Evolutionary conservation across 2,888 invertebrate species (phyloP), one percentile per base, ranked within the genome.

Genomic region (Cosmorhoe ocellata): DNA sequence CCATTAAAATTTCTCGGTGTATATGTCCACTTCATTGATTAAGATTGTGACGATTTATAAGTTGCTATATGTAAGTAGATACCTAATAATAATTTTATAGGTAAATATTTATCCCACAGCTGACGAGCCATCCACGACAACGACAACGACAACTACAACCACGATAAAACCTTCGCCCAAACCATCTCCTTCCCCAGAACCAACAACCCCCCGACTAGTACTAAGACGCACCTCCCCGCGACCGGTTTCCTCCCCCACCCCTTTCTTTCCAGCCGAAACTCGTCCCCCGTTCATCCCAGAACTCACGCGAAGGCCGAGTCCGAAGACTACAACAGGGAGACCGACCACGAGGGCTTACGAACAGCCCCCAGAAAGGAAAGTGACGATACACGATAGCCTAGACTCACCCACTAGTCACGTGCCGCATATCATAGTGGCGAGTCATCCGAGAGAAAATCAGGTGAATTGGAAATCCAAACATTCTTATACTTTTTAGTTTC

Each of bases 371-470:
- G 74, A 77, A 28, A 74, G 81, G 45, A 87, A 84, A 55, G 69
- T 71, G 5, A 85, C 84, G 0, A 68, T 73, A 0, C 61, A 67
- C 39, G 82, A 91, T 63, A 71, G 82, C 36, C 84, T 84, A 61
- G 81, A 87, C 61, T 78, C 89, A 33, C 80, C 83, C 8, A 83
- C 85, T 0, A 88, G 84, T 46, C 86, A 89, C 54, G 79, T 90
- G 3, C 92, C 92, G 4, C 92, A 92, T 47, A 90, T 92, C 30
- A 92, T 93, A 14, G 91, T 92, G 24, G 92, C 92, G 50, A 92
- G 90, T 42, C 95, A 95, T 90, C 95, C 96, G 1, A 94, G 95
- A 76, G 96, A 96, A 67, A 96, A 97, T 71, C 96, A 96, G 78
- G 89, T 87, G 74, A 33, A 42, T n/a, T 34, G 4, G 1, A 9